A percentile compares a stretch with the other conserved stretches of the same genome.
phyloP scores from a whole-genome alignment of 2,888 invertebrate genomes.

The Plebejus melissa region DNA sequence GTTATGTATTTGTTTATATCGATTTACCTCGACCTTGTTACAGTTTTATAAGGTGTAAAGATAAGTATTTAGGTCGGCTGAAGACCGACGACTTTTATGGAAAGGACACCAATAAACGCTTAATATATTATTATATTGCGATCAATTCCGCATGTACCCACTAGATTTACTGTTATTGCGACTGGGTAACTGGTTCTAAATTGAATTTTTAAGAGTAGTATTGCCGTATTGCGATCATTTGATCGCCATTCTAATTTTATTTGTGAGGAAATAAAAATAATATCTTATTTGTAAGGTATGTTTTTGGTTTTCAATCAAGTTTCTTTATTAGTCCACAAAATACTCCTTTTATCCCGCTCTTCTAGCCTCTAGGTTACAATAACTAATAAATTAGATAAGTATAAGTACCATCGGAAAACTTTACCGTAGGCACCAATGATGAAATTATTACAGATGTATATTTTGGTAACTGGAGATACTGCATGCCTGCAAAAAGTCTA shows the following conservation, averaged over 20 bases:
- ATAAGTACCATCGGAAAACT: background rate
- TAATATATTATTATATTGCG: background rate
- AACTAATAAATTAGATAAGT: background rate
- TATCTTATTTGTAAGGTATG: too few relatives aligned
- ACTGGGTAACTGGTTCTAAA: background rate
- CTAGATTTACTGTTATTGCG: background rate
- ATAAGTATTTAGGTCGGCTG: constrained; percentile 27
- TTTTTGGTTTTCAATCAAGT: too few relatives aligned
- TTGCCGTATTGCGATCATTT: too few relatives aligned
- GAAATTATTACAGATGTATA: background rate
- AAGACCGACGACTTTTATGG: constrained; percentile 20
- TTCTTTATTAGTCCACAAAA: too few relatives aligned
- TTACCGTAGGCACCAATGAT: background rate
- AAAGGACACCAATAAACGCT: constrained; percentile 13
- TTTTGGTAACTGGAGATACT: background rate
- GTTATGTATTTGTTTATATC: constrained; percentile 10
- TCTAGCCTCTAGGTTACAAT: background rate
- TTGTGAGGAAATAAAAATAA: too few relatives aligned
- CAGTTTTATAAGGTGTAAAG: constrained; percentile 24
- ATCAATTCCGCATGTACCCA: background rate
- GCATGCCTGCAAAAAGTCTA: constrained; percentile 2
- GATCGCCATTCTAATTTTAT: too few relatives aligned
- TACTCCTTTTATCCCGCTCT: too few relatives aligned
- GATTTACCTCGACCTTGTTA: constrained; percentile 19
- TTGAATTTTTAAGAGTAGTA: background rate